Evolutionary conservation across 1,140 invertebrate species (phyloP).

Genomic region (Dinoponera quadriceps): DNA sequence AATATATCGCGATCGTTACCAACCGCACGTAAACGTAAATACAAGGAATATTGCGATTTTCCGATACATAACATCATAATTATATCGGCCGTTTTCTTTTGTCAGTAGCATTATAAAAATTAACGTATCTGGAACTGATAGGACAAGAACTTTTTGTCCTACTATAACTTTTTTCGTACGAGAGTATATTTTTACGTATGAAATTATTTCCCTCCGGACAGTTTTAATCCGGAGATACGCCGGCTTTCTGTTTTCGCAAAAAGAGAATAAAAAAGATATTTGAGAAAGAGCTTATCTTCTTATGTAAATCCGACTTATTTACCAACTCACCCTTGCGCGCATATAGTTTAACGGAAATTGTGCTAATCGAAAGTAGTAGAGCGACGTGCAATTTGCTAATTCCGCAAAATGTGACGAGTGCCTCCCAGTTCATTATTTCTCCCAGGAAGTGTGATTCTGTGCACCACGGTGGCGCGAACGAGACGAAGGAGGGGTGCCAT

Average conservation of each 20-base stretch:
- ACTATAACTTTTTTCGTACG: background rate
- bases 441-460: background rate
- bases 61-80: background rate
- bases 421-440: background rate
- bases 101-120: background rate
- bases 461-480: background rate
- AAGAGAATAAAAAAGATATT: background rate
- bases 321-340: background rate
- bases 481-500: background rate
- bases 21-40: background rate
- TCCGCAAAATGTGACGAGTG: background rate
- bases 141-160: background rate
- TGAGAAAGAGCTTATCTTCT: background rate
- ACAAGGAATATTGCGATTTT: background rate
- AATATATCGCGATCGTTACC: background rate
- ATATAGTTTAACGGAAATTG: background rate
- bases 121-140: background rate
- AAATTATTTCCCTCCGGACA: background rate
- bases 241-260: background rate
- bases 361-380: background rate
- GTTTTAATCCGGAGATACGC: background rate
- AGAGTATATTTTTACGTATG: background rate
- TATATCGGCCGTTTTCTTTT: too few species aligned
- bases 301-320: constrained; percentile 15
- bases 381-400: background rate